A percentile compares a stretch with the other conserved stretches of the same genome.
These are phyloP conservation scores for Nanorana parkeri DNA, from an alignment of 2,113 vertebrate species.

Conservation along the genomic window DNA sequence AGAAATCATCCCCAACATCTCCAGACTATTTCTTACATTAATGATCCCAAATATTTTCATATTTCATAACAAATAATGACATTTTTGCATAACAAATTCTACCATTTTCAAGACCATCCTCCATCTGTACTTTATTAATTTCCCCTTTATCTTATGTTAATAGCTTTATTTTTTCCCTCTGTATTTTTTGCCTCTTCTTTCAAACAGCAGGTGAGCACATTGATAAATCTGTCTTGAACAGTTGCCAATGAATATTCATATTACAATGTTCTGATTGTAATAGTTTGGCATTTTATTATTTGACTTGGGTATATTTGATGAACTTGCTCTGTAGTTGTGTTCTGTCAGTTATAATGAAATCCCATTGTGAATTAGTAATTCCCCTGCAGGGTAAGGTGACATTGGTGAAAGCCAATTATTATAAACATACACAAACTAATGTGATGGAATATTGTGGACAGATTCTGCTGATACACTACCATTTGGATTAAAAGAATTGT, in stretches of 20 bases:
- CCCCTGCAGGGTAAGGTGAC: conserved; percentile 64
- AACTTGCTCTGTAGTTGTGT: conserved; percentile 63
- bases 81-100: conserved; percentile 67
- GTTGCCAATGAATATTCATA: conserved; percentile 88
- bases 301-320: conserved; percentile 70
- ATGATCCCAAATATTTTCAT: conserved; percentile 71
- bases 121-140: conserved; percentile 75
- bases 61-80: conserved; percentile 66
- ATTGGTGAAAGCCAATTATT: conserved; percentile 65
- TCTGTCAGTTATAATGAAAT: conserved; percentile 72
- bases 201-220: conserved; percentile 82
- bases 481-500: not conserved
- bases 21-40: not conserved
- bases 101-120: conserved; percentile 71
- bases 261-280: conserved; percentile 75
- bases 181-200: conserved; percentile 68
- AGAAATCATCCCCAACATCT: not conserved
- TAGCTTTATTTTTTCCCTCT: conserved; percentile 79
- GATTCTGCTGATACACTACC: not conserved
- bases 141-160: conserved; percentile 76
- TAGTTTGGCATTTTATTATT: conserved; percentile 80
- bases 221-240: conserved; percentile 84
- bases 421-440: conserved; percentile 53
- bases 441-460: not conserved
- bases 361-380: conserved; percentile 65